A percentile compares a stretch with the other conserved stretches of the same genome.
Evolutionary conservation across 2,113 vertebrate genomes (phyloP).

Genomic region (Neomonachus schauinslandi): DNA sequence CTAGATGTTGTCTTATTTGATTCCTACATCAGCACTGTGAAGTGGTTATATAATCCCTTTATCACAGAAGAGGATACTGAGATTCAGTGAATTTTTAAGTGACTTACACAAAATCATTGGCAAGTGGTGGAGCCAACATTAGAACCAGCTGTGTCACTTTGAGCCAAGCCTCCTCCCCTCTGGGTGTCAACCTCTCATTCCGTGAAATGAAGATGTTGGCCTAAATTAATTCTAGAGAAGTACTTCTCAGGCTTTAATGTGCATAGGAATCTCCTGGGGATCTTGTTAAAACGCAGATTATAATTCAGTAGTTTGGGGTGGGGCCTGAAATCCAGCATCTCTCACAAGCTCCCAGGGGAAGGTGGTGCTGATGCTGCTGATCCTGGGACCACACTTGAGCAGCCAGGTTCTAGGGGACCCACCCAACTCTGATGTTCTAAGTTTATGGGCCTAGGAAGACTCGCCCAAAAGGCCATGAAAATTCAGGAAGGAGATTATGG

Average conservation of each 20-base stretch:
- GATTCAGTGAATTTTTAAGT: not conserved
- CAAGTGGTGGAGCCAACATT: not conserved
- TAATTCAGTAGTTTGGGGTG: constrained; percentile 54
- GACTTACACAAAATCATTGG: not conserved
- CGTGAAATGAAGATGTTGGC: constrained; percentile 52
- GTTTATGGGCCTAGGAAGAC: constrained; percentile 53
- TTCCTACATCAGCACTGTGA: not conserved
- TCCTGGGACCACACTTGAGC: not conserved
- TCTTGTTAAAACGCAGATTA: constrained; percentile 53
- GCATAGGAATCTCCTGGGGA: constrained; percentile 5
- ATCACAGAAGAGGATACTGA: not conserved
- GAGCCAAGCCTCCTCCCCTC: not conserved
- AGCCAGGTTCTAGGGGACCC: not conserved
- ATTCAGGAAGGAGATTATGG: not conserved
- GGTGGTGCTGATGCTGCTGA: not conserved
- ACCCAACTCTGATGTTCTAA: constrained; percentile 9
- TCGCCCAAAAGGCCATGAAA: constrained; percentile 58
- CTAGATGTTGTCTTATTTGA: not conserved
- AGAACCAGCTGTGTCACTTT: constrained; percentile 53
- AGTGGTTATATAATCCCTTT: not conserved
- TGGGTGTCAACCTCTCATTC: not conserved
- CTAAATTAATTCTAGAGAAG: constrained; percentile 40
- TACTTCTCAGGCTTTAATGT: constrained; percentile 37
- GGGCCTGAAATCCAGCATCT: constrained; percentile 53
- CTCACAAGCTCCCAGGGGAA: constrained; percentile 34